These are phyloP conservation scores for Montifringilla adamsi DNA, from an alignment of 2,113 vertebrate genomes.

Conservation along the genomic window DNA sequence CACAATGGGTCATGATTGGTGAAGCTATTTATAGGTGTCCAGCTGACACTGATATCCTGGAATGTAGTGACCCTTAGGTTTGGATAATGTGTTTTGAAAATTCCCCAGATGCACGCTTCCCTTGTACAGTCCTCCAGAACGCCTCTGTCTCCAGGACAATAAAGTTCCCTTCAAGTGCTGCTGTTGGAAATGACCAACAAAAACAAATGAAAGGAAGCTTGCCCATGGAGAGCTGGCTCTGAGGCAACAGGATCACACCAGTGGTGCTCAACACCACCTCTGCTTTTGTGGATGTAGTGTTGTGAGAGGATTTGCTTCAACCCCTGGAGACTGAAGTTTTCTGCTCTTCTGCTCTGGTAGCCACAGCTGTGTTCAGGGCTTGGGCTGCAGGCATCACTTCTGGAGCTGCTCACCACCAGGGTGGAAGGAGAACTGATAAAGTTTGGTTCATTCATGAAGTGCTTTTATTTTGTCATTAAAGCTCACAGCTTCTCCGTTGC, in stretches of 20 bases:
- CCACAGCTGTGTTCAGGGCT: background rate
- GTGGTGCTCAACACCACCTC: background rate
- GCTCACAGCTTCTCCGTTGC: background rate
- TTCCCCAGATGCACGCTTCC: background rate
- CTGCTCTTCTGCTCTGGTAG: background rate
- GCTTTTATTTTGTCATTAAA: background rate
- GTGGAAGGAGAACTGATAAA: background rate
- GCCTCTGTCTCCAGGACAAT: conserved; percentile 8
- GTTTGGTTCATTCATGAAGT: background rate
- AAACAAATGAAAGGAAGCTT: background rate
- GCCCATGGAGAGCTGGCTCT: background rate
- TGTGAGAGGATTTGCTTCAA: background rate
- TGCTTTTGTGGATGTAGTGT: background rate
- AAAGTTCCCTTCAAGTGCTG: conserved; percentile 24
- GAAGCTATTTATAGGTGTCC: conserved; percentile 13
- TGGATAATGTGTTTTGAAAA: background rate
- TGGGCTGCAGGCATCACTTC: background rate
- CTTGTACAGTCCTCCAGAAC: background rate
- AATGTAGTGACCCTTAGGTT: background rate
- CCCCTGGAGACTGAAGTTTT: background rate
- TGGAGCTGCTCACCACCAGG: background rate
- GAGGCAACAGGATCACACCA: background rate
- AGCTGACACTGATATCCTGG: background rate
- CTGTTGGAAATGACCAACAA: conserved; percentile 20
- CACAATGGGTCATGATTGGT: background rate